A percentile compares a stretch with the other conserved stretches of the same genome.
These are phyloP conservation scores for Anthopleura sola DNA, from an alignment of 64 coral and sea anemone genomes.

Conservation along the genomic window DNA sequence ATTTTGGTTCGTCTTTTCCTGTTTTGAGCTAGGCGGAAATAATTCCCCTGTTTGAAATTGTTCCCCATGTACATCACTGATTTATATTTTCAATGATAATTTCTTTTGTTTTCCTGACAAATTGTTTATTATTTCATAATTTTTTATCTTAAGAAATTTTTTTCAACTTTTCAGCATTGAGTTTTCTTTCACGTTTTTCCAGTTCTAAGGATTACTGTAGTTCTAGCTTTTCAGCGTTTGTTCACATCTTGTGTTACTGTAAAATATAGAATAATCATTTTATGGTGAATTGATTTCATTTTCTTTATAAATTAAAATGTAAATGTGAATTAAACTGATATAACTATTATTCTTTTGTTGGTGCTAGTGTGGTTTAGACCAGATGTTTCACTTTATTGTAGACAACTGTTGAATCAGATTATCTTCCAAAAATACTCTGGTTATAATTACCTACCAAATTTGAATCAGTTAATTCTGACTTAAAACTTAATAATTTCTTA, in stretches of 20 bases:
- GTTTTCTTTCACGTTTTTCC: too few species aligned
- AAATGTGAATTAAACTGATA: neutral
- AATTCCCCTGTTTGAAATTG: neutral
- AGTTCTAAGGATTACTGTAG: too few species aligned
- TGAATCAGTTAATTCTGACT: too few species aligned
- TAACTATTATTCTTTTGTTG: neutral
- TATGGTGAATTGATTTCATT: neutral
- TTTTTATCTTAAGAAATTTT: neutral
- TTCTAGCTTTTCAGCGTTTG: neutral
- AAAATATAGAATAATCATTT: neutral
- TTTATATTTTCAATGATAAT: neutral
- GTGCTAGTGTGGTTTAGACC: neutral
- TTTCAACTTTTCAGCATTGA: too few species aligned
- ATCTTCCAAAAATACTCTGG: neutral
- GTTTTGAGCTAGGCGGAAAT: neutral
- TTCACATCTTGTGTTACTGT: neutral
- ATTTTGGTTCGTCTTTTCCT: neutral
- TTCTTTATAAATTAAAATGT: neutral
- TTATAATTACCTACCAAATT: too few species aligned
- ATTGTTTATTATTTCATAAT: neutral
- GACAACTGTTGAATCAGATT: neutral
- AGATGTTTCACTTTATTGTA: neutral
- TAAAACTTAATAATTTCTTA: too few species aligned
- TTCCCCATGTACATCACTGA: neutral
- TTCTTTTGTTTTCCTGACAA: neutral